Evolutionary conservation across 2,113 vertebrate genomes (phyloP), one percentile per base, ranked within the genome.

Genomic region (Lontra canadensis): DNA sequence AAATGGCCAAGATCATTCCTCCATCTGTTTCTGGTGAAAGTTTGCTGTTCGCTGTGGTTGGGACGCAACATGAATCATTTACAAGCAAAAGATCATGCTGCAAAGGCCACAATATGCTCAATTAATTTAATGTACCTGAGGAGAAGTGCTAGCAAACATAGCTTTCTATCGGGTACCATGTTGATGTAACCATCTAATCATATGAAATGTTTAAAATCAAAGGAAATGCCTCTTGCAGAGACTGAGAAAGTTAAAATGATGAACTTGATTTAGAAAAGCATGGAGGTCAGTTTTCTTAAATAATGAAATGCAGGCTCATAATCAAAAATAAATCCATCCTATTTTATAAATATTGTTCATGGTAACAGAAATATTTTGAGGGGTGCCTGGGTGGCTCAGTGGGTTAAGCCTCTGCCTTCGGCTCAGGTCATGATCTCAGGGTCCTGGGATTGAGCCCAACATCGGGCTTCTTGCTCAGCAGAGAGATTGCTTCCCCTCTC

Each of bases 91-190:
- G 55, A 95, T 67, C 84, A 78, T 2, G 29, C 49, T 87, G 94
- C 59, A 97, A 92, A 94, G 74, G 86, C 97, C 47, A 92, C 84
- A 96, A 97, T 49, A 76, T 1, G 1, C 71, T 97, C 26, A 0
- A 94, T 98, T 98, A 98, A 98, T 98, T 98, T 97, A 98, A 97
- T 2, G 0, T 91, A 97, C 84, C 93, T 95, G 80, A 98, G 94
- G 98, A 98, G 49, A 96, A 95, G 73, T 76, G 39, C n/a, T 79
- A 97, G 85, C n/a, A 97, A 95, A 80, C 89, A 85, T 61, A 21
- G 26, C 47, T 96, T 74, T 65, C 52, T 84, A 52, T 95, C 63
- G 59, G 36, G 59, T 10, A 85, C 69, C 82, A 97, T 89, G 20
- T 97, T 0, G 15, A 87, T 49, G 9, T 15, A 94, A 34, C 20